phyloP scores from a whole-genome alignment of 2,888 invertebrate genomes.

The Leucoptera coffeella region DNA sequence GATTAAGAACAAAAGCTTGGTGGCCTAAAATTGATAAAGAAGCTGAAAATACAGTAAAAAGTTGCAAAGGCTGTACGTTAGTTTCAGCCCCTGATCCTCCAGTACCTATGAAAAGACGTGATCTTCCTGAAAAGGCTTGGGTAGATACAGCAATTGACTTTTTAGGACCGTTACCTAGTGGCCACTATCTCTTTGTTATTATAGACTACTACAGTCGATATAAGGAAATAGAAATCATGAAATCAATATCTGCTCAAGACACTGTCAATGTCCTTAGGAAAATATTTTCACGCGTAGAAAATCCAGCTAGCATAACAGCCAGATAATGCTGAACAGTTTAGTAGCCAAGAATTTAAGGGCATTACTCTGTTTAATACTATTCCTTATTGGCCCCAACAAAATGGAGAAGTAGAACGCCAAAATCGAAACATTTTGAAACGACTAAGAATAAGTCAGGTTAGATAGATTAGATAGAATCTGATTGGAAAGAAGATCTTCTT shows the following conservation, averaged over 20 bases:
- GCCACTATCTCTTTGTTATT: slow-evolving; percentile 8
- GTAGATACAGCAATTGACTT: slow-evolving; percentile 9
- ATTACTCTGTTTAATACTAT: slow-evolving; percentile 6
- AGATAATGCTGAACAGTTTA: slow-evolving; percentile 4
- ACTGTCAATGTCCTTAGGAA: slow-evolving; percentile 3
- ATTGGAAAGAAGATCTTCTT: slow-evolving; percentile 2
- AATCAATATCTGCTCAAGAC: slow-evolving; percentile 3
- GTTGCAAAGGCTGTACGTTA: slow-evolving; percentile 7
- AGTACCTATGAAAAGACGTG: slow-evolving; percentile 6
- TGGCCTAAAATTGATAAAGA: slow-evolving; percentile 4
- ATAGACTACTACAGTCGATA: slow-evolving; percentile 10
- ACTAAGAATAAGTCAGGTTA: slow-evolving; percentile 2
- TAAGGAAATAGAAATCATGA: slow-evolving; percentile 3
- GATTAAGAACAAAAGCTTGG: slow-evolving; percentile 9
- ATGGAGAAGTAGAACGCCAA: slow-evolving; percentile 9
- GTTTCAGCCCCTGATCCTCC: slow-evolving; percentile 7
- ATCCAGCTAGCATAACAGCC: slow-evolving; percentile 2
- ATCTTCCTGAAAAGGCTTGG: slow-evolving; percentile 7
- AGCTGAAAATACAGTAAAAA: slow-evolving; percentile 1
- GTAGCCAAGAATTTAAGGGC: slow-evolving; percentile 3
- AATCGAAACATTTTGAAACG: slow-evolving; percentile 4
- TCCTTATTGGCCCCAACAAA: slow-evolving; percentile 11
- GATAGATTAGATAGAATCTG: slow-evolving; percentile 1
- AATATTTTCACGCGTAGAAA: slow-evolving; percentile 3
- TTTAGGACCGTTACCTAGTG: slow-evolving; percentile 9